Evolutionary conservation across 2,888 invertebrate genomes (phyloP), one percentile per base, ranked within the genome.

Genomic region (Athetis lepigone): DNA sequence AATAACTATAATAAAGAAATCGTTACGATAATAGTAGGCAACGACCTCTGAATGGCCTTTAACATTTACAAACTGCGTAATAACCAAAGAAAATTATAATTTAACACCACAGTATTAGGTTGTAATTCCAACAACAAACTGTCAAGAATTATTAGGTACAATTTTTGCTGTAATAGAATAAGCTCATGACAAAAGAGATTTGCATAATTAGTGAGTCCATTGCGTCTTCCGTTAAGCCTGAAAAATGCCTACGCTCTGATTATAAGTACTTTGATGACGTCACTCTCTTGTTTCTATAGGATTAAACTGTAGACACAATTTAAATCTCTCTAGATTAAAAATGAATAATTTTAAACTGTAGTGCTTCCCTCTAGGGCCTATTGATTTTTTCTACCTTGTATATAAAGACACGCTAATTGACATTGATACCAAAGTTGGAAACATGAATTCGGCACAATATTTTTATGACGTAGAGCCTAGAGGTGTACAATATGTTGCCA

Each of bases 181-280:
- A 85, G 77, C 83, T 78, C 65, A 75, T 73, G 77, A 82, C 82
- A 82, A 83, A 86, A 70, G 69, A 77, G 79, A 86, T 86, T 85
- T 84, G 52, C 82, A 85, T 86, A 86, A 86, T 87, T 84, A 83
- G 81, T 57, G 63, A 72, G 61, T 64, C 64, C 64, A 70, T 74
- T 62, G 68, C 63, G 65, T 79, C 76, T 85, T 80, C 78, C 72
- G 72, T 67, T 67, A 75, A 79, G 79, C 59, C 64, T 36, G 40
- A 37, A 65, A 73, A 74, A 67, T 63, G 50, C 27, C 55, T 54
- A 51, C 70, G 73, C 68, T 63, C 60, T 70, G 69, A 79, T 80
- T 78, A 65, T 63, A 68, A 54, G 40, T 47, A 33, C 40, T 39
- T 55, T 42, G 18, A 62, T 49, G 29, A 50, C 55, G 52, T 58